phyloP scores from a whole-genome alignment of 2,797 vertebrate species.

The Clamator glandarius region DNA sequence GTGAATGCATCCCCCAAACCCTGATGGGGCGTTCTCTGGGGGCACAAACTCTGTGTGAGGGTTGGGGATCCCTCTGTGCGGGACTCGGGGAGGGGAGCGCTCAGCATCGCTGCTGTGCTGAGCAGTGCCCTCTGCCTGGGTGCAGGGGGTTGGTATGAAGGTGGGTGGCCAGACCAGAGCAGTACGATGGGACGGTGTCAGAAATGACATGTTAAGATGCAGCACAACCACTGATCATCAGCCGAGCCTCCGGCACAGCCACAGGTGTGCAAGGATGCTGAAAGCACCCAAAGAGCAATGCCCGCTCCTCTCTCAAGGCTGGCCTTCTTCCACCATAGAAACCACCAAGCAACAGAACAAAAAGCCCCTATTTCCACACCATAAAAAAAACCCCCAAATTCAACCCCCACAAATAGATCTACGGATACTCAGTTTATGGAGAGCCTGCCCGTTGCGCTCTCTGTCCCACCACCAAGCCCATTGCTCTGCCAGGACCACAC shows the following conservation, averaged over 20 bases:
- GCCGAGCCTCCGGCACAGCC: background rate
- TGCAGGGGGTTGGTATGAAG: background rate
- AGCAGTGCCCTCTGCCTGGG: background rate
- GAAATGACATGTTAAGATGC: background rate
- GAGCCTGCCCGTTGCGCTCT: background rate
- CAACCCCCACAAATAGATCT: background rate
- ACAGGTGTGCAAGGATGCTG: background rate
- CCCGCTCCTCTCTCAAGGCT: background rate
- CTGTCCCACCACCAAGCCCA: background rate
- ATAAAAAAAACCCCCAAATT: too few species aligned
- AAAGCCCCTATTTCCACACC: background rate
- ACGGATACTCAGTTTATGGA: background rate
- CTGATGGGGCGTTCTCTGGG: background rate
- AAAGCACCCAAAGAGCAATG: background rate
- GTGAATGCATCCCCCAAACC: background rate
- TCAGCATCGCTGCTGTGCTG: background rate
- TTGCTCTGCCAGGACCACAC: background rate
- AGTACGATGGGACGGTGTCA: rapidly evolving
- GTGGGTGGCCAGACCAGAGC: background rate
- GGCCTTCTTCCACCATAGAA: background rate
- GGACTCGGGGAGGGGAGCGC: rapidly evolving
- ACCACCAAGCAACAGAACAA: background rate
- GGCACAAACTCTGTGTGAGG: background rate
- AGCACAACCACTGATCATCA: background rate
- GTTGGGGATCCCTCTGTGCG: background rate